Evolutionary conservation across 2,888 invertebrate species (phyloP).

Genomic region (Agrilus mali): DNA sequence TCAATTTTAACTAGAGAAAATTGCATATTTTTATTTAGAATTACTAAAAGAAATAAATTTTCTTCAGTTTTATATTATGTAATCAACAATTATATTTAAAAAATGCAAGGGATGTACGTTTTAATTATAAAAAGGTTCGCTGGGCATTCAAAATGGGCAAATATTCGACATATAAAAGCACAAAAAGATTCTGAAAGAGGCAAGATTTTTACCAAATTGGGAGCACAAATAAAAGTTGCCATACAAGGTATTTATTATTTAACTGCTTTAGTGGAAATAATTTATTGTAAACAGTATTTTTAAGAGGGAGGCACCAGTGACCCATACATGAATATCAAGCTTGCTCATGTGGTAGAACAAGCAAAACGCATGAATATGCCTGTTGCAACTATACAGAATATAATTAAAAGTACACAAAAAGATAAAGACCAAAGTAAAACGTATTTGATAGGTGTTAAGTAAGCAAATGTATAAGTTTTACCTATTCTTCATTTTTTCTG

Average conservation of each 20-base stretch:
- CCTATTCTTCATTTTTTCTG: too few species aligned
- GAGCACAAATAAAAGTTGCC: conserved; percentile 45
- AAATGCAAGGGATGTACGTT: neutral
- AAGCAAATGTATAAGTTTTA: conserved; percentile 6
- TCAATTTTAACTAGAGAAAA: too few species aligned
- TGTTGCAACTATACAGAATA: conserved; percentile 43
- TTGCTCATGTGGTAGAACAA: conserved; percentile 46
- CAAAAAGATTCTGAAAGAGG: conserved; percentile 47
- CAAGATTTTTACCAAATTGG: conserved; percentile 34
- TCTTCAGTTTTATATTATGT: too few species aligned
- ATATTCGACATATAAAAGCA: conserved; percentile 57
- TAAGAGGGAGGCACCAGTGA: conserved; percentile 48
- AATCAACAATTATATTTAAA: too few species aligned
- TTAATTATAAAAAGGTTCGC: conserved; percentile 31
- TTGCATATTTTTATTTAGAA: too few species aligned
- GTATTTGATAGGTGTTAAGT: conserved; percentile 35
- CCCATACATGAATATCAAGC: conserved; percentile 42
- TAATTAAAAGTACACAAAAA: conserved; percentile 39
- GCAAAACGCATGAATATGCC: conserved; percentile 53
- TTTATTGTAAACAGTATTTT: conserved; percentile 4
- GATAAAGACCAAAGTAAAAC: conserved; percentile 31
- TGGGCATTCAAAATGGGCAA: conserved; percentile 70
- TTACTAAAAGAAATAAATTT: too few species aligned
- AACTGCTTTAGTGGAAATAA: conserved; percentile 1
- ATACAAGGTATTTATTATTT: conserved; percentile 39